These are phyloP conservation scores for Lasioglossum villosulum DNA, from an alignment of 2,888 invertebrate species.

Conservation along the genomic window DNA sequence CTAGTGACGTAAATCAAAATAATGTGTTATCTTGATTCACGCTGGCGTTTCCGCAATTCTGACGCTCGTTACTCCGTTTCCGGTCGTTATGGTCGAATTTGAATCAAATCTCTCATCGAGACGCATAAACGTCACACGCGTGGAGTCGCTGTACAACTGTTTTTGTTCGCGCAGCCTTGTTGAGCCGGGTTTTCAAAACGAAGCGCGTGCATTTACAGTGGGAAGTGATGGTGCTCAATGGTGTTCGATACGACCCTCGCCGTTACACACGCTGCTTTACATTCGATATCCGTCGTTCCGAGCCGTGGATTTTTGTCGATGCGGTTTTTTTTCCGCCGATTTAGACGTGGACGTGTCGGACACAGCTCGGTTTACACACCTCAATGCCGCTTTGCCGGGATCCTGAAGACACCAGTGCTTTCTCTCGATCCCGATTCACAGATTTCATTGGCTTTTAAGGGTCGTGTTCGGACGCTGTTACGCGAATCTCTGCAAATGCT, in stretches of 20 bases:
- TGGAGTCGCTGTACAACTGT: neutral
- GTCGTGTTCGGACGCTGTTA: constrained; percentile 17
- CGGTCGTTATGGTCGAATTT: constrained; percentile 16
- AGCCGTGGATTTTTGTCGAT: constrained; percentile 48
- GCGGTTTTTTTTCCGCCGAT: constrained; percentile 45
- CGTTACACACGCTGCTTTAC: constrained; percentile 50
- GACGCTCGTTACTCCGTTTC: neutral
- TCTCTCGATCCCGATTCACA: constrained; percentile 17
- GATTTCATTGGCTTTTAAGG: constrained; percentile 30
- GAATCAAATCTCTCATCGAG: neutral
- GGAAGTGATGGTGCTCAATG: constrained; percentile 44
- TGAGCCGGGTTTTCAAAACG: constrained; percentile 29
- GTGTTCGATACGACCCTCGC: constrained; percentile 31
- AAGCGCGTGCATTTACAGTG: constrained; percentile 50
- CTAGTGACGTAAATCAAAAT: neutral
- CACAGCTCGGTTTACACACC: constrained; percentile 56
- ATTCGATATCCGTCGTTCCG: constrained; percentile 40
- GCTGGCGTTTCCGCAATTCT: neutral
- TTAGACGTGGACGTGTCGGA: constrained; percentile 61
- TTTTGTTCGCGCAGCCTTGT: neutral
- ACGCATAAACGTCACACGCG: neutral
- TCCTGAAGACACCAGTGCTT: constrained; percentile 44
- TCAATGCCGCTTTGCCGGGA: constrained; percentile 33
- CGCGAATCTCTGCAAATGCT: neutral
- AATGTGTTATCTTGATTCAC: neutral